A percentile compares a stretch with the other conserved stretches of the same genome.
Evolutionary conservation across 2,888 invertebrate genomes (phyloP).

Genomic region (Elegia similella): DNA sequence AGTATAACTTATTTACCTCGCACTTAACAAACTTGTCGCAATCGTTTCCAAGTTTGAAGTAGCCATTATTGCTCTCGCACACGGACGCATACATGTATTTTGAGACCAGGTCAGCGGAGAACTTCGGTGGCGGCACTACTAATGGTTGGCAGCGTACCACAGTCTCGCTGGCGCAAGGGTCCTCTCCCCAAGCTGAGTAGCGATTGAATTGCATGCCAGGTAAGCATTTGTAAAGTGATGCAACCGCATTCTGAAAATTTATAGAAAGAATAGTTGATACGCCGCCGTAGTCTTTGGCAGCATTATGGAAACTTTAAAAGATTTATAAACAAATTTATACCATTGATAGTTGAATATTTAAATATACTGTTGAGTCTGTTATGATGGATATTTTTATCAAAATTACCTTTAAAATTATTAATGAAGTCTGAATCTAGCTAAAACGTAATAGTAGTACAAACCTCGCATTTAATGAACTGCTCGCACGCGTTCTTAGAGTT

Average conservation of each 20-base stretch:
- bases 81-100: neutral
- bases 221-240: conserved; percentile 9
- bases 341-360: no score
- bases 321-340: no score
- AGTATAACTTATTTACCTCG: neutral
- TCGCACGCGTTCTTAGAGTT: neutral
- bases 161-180: conserved; percentile 8
- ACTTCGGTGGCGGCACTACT: neutral
- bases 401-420: no score
- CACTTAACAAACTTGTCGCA: conserved; percentile 1
- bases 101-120: neutral
- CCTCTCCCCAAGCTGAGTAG: neutral
- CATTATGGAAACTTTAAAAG: no score
- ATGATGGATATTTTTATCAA: no score
- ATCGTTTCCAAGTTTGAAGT: neutral
- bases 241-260: conserved; percentile 5
- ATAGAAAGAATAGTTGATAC: neutral
- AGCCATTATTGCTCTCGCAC: neutral
- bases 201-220: conserved; percentile 12
- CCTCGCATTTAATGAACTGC: conserved; percentile 12
- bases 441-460: neutral
- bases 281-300: neutral
- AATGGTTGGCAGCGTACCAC: neutral
- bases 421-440: no score
- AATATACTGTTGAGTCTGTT: no score